Percentiles rank a stretch among this genome's conserved stretches.
These are phyloP conservation scores for Hypercompe scribonia DNA, from an alignment of 2,888 invertebrate genomes.

Conservation along the genomic window DNA sequence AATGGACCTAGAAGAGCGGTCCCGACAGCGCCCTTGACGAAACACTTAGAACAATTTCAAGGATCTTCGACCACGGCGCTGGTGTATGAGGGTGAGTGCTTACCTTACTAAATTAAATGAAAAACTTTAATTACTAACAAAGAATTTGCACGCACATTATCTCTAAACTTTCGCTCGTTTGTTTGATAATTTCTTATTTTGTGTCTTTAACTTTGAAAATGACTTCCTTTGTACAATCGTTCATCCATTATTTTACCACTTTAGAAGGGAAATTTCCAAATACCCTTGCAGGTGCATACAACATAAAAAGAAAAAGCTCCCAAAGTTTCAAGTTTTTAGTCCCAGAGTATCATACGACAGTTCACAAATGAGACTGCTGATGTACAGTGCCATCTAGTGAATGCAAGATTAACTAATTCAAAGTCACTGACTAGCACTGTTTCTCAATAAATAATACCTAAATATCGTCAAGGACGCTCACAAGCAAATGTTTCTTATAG, in stretches of 20 bases:
- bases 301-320: too few species aligned
- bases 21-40: conserved; percentile 84
- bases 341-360: neutral
- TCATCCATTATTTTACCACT: too few species aligned
- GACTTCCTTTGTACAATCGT: too few species aligned
- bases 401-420: neutral
- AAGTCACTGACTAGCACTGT: neutral
- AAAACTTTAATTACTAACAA: neutral
- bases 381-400: neutral
- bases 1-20: conserved; percentile 86
- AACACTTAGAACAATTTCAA: conserved; percentile 81
- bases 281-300: too few species aligned
- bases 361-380: neutral
- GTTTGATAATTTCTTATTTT: too few species aligned
- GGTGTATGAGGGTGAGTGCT: conserved; percentile 85
- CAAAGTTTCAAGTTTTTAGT: too few species aligned
- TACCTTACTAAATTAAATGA: neutral
- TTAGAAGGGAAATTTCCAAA: too few species aligned
- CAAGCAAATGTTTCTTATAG: neutral
- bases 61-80: conserved; percentile 87
- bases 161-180: too few species aligned
- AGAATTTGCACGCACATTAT: neutral
- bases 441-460: neutral
- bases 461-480: neutral
- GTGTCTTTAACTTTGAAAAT: too few species aligned